These are phyloP conservation scores for Drosophila truncata DNA, from an alignment of 1,140 invertebrate genomes.

Conservation along the genomic window DNA sequence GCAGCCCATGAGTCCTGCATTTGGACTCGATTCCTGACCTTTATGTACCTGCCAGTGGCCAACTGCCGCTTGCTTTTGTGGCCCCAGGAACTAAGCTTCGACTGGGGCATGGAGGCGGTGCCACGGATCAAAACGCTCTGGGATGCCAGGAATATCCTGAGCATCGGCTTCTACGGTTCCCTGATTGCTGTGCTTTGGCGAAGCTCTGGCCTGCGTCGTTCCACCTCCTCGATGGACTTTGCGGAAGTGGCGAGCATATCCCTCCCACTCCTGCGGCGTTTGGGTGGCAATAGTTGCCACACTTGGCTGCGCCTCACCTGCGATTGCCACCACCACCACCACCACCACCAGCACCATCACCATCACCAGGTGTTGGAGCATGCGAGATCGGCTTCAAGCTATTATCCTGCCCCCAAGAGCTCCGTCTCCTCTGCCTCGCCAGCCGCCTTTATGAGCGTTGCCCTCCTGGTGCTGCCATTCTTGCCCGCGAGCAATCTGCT, in stretches of 20 bases:
- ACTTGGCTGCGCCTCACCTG: slow-evolving; percentile 48
- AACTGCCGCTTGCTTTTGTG: slow-evolving; percentile 93
- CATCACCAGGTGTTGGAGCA: slow-evolving; percentile 38
- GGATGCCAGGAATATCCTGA: slow-evolving; percentile 91
- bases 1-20: slow-evolving; percentile 91
- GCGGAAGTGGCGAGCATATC: slow-evolving; percentile 54
- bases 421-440: slow-evolving; percentile 7
- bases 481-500: slow-evolving; percentile 97
- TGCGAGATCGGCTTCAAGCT: background rate
- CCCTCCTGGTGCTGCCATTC: slow-evolving; percentile 95
- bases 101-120: slow-evolving; percentile 98
- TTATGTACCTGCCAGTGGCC: slow-evolving; percentile 94
- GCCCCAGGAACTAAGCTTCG: slow-evolving; percentile 94
- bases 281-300: slow-evolving; percentile 56
- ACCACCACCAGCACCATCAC: slow-evolving; percentile 42
- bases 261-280: slow-evolving; percentile 45
- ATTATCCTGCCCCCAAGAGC: slow-evolving; percentile 1
- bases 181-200: slow-evolving; percentile 86
- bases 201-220: slow-evolving; percentile 12
- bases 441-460: slow-evolving; percentile 91
- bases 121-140: slow-evolving; percentile 90
- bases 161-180: slow-evolving; percentile 89
- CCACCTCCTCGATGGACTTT: slow-evolving; percentile 33
- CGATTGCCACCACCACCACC: slow-evolving; percentile 46
- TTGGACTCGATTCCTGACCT: slow-evolving; percentile 92